Evolutionary conservation across 1,140 invertebrate species (phyloP).

Genomic region (Latrodectus geometricus): DNA sequence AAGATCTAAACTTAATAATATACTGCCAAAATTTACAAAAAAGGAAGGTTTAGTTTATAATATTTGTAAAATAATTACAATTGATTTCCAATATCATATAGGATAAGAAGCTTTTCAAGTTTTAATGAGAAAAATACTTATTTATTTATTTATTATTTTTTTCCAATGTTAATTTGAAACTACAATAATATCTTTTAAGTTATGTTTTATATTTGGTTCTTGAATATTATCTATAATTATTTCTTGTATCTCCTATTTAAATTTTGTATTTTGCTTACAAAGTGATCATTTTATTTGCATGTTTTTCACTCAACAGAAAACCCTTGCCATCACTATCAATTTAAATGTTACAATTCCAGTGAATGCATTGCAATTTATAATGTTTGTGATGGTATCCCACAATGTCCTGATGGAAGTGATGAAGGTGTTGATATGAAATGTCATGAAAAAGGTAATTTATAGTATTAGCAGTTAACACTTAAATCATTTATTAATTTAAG

Average conservation of each 20-base stretch:
- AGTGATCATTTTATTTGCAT: neutral
- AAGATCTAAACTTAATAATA: no score
- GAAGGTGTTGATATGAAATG: constrained; percentile 85
- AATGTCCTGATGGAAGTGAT: constrained; percentile 92
- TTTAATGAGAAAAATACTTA: no score
- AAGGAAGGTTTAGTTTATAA: no score
- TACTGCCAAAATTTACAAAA: no score
- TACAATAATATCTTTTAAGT: neutral
- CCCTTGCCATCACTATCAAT: constrained; percentile 77
- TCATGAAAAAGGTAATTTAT: constrained; percentile 69
- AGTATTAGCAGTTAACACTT: no score
- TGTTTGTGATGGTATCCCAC: constrained; percentile 92
- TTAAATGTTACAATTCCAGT: constrained; percentile 83
- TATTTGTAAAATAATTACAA: no score
- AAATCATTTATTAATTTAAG: neutral
- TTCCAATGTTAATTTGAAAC: neutral
- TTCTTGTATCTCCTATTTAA: neutral
- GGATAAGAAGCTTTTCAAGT: no score
- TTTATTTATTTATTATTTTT: no score
- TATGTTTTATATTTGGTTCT: neutral
- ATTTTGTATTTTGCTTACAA: neutral
- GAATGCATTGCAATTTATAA: constrained; percentile 97
- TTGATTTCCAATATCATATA: no score
- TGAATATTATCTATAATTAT: neutral
- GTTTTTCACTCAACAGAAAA: constrained; percentile 8